Base-by-base conservation (phyloP, 2,888 invertebrate genomes). In the Aquatica leii region DNA sequence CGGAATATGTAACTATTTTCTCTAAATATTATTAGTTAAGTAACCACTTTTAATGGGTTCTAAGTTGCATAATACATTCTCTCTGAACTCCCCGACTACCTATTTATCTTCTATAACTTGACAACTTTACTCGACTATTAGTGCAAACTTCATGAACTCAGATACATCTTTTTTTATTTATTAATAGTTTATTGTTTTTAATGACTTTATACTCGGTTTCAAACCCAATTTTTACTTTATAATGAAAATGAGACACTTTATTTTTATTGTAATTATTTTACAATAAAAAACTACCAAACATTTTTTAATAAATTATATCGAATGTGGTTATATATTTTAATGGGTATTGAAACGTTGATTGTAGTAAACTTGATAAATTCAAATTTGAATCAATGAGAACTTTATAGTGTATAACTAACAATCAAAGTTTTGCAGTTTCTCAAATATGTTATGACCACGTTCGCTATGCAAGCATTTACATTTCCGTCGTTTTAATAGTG, bases 91-190 rank as follows among this genome's bases (percentile, higher is more conserved):
- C 14, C 41, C 17, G 4, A 17, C 41, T 43, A 43, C 41, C 14
- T 43, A 43, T 43, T 43, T 43, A 43, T 43, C 41, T 43, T 43
- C 41, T 43, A 12, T 43, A 43, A 43, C 41, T 8, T 43, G 41
- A 43, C 41, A 43, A 43, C 41, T 43, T 43, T 17, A 43, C 41
- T 17, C 41, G 4, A 17, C 41, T 43, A 43, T 43, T 43, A 12
- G 41, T 17, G 14, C 41, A 12, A 43, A 43, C 41, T 43, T 43
- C 17, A 17, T 14, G 41, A 43, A 43, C 41, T 43, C 8, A 43
- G 41, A 12, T n/a, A 37, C 5, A 9, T 37, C 37, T 37, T 37
- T 12, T 17, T n/a, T 14, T 43, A 43, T 43, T 43, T 9, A 43
- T 43, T 14, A 43, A 43, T 17, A 12, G 8, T 43, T 43, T n/a